These are phyloP conservation scores for Maniola hyperantus DNA, from an alignment of 2,888 invertebrate genomes.

Conservation along the genomic window DNA sequence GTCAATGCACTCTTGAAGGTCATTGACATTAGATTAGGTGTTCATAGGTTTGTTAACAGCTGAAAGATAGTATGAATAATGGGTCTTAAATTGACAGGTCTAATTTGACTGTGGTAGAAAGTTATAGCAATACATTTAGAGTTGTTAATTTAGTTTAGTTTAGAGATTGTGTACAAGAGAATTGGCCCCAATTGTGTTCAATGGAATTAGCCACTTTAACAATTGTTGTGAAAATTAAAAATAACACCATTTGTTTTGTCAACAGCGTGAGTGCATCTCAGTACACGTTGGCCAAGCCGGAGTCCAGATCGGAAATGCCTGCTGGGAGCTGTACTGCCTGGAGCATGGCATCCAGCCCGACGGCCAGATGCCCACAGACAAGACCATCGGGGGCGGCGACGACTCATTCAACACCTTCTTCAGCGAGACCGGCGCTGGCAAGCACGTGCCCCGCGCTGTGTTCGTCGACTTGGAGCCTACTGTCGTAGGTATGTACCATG, in stretches of 20 bases:
- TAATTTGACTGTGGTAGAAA: too few species aligned
- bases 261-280: slow-evolving; percentile 85
- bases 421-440: slow-evolving; percentile 97
- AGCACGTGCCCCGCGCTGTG: slow-evolving; percentile 96
- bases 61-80: too few species aligned
- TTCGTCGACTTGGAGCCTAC: slow-evolving; percentile 98
- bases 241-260: slow-evolving; percentile 38
- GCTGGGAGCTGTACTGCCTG: slow-evolving; percentile 94
- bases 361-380: slow-evolving; percentile 97
- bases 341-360: slow-evolving; percentile 96
- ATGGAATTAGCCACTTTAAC: too few species aligned
- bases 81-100: background rate
- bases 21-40: background rate
- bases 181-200: too few species aligned
- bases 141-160: too few species aligned
- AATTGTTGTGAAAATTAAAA: too few species aligned
- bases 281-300: slow-evolving; percentile 85
- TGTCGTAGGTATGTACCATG: slow-evolving; percentile 85
- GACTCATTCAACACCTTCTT: slow-evolving; percentile 98
- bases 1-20: background rate
- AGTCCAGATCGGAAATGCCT: slow-evolving; percentile 95
- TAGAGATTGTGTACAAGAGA: too few species aligned
- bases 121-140: too few species aligned
- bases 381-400: slow-evolving; percentile 94
- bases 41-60: too few species aligned